Base-by-base conservation (phyloP, 2,888 invertebrate genomes). In the Ormyrus pomaceus region DNA sequence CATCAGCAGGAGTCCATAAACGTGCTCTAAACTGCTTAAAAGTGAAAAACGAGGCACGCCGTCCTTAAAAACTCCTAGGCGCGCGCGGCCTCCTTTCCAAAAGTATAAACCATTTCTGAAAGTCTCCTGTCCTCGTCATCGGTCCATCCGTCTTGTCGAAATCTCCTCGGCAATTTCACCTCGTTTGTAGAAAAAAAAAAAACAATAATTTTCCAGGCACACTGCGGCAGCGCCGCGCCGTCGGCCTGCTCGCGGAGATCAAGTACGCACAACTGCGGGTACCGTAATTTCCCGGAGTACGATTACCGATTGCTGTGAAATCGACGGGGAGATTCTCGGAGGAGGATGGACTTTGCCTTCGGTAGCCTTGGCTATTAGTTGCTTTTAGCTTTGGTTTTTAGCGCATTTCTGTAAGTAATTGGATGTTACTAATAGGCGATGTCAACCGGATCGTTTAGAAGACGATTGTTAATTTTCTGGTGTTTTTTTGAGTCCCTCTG, bases 231-330 rank as follows among this genome's bases (percentile, higher is more conserved):
- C 3, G 5, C 10, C 53, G 53, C 53, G 53, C 34, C 13, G 11
- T 51, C 51, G 19, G n/a, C n/a, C 50, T 45, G 46, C 64, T 56
- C 5, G 10, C 56, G 10, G 13, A 56, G 11, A 56, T 34, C 34
- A 34, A 34, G 34, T 34, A 11, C n/a, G n/a, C 13, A 56, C 13
- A 34, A 70, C 51, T 45, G 8, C 66, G 10, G 46, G 4, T 81
- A 77, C 77, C 80, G 77, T 81, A 81, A 74, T 59, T 81, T 77
- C 80, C 70, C 74, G 65, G 80, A 81, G 59, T 65, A 46, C 53
- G 74, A 69, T 74, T 77, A 77, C 74, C 45, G 61, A 69, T 74
- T 58, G 45, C 53, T 70, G 62, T 76, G 62, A 59, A 75, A 68
- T 73, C 58, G 72, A 64, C 53, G 61, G 58, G 58, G 62, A 69